Evolutionary conservation across 2,888 invertebrate genomes (phyloP), one percentile per base, ranked within the genome.

Genomic region (Hoplodrina blanda): DNA sequence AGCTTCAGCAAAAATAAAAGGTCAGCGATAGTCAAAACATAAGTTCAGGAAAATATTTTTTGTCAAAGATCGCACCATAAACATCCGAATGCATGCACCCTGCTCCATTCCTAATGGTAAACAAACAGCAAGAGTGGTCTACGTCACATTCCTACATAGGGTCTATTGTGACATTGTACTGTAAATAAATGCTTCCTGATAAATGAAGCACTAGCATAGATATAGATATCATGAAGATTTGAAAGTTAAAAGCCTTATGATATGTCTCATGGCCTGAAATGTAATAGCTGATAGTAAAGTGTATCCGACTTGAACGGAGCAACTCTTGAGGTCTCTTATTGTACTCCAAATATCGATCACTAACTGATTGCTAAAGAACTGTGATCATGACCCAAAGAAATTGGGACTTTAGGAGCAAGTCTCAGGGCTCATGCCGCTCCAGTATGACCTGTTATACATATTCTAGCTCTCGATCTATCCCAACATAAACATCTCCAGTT

Each of bases 101-200:
- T 69, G 65, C 72, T 78, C 82, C 84, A 83, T 73, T 83, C 81
- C 76, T 85, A 89, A 87, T 90, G 84, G 85, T 88, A 89, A 90
- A 89, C 88, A 89, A 90, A 87, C 84, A 81, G 76, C 78, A 77
- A 80, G 83, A 83, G 80, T 69, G 78, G 57, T 62, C 80, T 77
- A 81, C 81, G 76, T 79, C 82, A 81, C 82, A 85, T 85, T 86
- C 83, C 79, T 76, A 82, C 85, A 84, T 81, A 86, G 85, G 85
- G 80, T 86, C 84, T 82, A 77, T 82, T 83, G 83, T 79, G 73
- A 80, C 74, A 73, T 69, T 64, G 57, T 68, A 66, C 62, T 64
- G 69, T 71, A 80, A 73, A 73, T 73, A 66, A 55, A 59, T 17
- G 19, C 59, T 65, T 65, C 61, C 55, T 68, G 54, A 72, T 68